Conservation (phyloP, 2,888 invertebrate genomes). For the Athalia rosae region DNA sequence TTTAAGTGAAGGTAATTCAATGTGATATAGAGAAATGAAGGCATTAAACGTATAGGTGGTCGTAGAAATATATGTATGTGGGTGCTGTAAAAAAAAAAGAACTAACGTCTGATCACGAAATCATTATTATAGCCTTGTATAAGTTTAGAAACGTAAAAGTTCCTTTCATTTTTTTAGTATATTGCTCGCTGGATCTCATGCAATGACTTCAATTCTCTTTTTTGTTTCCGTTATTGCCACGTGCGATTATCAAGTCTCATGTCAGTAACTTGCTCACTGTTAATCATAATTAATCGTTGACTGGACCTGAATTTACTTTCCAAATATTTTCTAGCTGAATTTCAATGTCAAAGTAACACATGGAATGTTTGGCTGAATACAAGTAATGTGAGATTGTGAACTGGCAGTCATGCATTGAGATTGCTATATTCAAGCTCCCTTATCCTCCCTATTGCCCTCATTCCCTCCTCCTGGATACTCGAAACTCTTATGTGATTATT, state of each 20-base stretch:
- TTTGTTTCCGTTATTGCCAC: background rate
- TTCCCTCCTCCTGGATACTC: constrained; percentile 57
- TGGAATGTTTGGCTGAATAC: constrained; percentile 22
- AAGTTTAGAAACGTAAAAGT: constrained; percentile 39
- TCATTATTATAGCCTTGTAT: constrained; percentile 39
- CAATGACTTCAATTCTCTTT: constrained; percentile 13
- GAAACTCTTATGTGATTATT: constrained; percentile 72
- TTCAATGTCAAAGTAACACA: too few relatives aligned
- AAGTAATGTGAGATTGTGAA: constrained; percentile 5
- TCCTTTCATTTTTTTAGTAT: constrained; percentile 24
- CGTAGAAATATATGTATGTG: constrained; percentile 49
- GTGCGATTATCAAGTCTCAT: background rate
- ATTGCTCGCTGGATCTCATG: constrained; percentile 26
- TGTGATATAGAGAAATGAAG: constrained; percentile 64
- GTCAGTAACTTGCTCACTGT: too few relatives aligned
- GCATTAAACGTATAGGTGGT: constrained; percentile 61
- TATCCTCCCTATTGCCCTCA: constrained; percentile 43
- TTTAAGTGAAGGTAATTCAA: constrained; percentile 61
- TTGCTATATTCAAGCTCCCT: constrained; percentile 40
- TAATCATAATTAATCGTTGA: too few relatives aligned
- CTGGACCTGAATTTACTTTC: too few relatives aligned
- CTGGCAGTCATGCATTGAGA: constrained; percentile 36
- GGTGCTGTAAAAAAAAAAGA: constrained; percentile 34
- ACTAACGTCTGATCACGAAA: constrained; percentile 37
- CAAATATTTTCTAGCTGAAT: background rate